Base-by-base conservation (phyloP, 2,888 invertebrate genomes). In the Salpingus planirostris region DNA sequence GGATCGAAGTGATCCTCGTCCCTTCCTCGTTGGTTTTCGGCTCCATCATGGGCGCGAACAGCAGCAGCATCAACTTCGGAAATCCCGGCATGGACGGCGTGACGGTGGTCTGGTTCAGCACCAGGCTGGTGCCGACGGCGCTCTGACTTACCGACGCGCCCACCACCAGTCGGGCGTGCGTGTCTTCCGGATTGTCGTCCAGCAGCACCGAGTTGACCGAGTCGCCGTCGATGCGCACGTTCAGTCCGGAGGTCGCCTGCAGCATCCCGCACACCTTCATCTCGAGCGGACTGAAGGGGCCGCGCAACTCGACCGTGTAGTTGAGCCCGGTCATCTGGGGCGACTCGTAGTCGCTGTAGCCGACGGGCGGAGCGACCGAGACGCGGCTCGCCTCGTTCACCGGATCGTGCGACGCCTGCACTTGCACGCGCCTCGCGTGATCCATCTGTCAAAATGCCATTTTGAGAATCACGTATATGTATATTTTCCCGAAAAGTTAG, bases 1-100 rank as follows among this genome's bases (percentile, higher is more conserved):
- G 66, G 8, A 84, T 79, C 11, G 86, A 81, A 21, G 78, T 80
- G 57, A 87, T 85, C 12, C 74, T 70, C 0, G 75, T 73, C 7
- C 72, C 71, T 13, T 66, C 60, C 0, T 48, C 33, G 49, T 81
- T 77, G 15, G 79, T 72, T 40, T 85, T 78, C 3, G 30, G 23
- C 5, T 64, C 64, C 31, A 31, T 31, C 6, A 43, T 46, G 0
- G 93, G 95, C 31, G 87, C 75, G 62, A 95, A 96, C 1, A 93
- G 67, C 34, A 95, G 64, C 0, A 80, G 68, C 47, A 92, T 68
- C 5, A 95, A 60, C 4, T 84, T 74, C 0, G 83, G 79, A 36
- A 96, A 70, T 0, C 92, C 92, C 6, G 80, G 81, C 27, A 92
- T 78, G 56, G 81, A 81, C 0, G 95, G 95, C 85, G 95, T 80